A percentile compares a stretch with the other conserved stretches of the same genome.
Evolutionary conservation across 2,888 invertebrate species (phyloP).

Genomic region (Macrophya alboannulata): DNA sequence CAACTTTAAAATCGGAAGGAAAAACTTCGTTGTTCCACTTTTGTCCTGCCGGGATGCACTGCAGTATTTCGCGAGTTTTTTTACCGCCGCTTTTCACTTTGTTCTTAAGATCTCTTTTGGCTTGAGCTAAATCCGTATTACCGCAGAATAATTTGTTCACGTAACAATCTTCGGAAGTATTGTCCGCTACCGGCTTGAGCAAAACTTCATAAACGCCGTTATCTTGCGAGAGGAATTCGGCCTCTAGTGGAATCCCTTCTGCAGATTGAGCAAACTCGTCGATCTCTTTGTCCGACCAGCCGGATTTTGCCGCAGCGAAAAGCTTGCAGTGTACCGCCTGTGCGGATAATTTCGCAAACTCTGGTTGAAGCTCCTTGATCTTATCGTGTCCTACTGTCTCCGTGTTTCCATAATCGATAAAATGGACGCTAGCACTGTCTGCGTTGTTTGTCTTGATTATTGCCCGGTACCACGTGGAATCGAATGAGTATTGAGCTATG

Average conservation of each 20-base stretch:
- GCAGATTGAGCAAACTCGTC: slow-evolving; percentile 66
- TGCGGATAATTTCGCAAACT: slow-evolving; percentile 72
- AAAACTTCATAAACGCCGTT: slow-evolving; percentile 71
- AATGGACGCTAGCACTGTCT: slow-evolving; percentile 82
- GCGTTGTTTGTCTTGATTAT: slow-evolving; percentile 79
- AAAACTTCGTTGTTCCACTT: slow-evolving; percentile 81
- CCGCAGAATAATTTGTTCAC: slow-evolving; percentile 71
- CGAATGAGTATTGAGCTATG: slow-evolving; percentile 78
- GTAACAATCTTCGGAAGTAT: slow-evolving; percentile 61
- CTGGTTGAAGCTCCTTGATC: slow-evolving; percentile 78
- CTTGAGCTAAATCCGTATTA: slow-evolving; percentile 66
- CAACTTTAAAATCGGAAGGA: slow-evolving; percentile 82
- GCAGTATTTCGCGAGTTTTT: slow-evolving; percentile 79
- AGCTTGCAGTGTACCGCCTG: slow-evolving; percentile 78
- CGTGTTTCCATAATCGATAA: slow-evolving; percentile 88
- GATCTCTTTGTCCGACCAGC: slow-evolving; percentile 65
- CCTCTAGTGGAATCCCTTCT: slow-evolving; percentile 69
- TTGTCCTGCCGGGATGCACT: slow-evolving; percentile 81
- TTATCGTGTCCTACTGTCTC: slow-evolving; percentile 82
- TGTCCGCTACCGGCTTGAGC: slow-evolving; percentile 66
- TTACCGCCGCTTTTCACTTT: slow-evolving; percentile 43
- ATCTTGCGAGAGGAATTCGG: slow-evolving; percentile 71
- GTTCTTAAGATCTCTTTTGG: slow-evolving; percentile 65
- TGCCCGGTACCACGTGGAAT: slow-evolving; percentile 89
- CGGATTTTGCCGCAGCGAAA: slow-evolving; percentile 68